phyloP scores from a whole-genome alignment of 2,797 vertebrate species.

The Miichthys miiuy region DNA sequence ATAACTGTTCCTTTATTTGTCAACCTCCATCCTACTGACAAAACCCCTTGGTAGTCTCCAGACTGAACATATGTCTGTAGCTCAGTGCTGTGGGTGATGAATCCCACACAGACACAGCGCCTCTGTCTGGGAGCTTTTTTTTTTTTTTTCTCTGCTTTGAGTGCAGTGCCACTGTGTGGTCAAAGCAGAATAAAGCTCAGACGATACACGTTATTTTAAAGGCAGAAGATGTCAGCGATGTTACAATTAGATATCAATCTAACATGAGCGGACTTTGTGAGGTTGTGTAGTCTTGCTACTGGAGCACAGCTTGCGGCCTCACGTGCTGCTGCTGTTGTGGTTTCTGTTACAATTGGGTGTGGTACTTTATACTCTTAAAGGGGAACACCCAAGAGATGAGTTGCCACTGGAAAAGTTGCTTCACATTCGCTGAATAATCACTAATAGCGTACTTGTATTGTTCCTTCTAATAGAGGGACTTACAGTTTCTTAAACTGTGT shows the following conservation, averaged over 20 bases:
- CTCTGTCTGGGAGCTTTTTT: neutral
- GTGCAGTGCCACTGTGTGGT: constrained; percentile 62
- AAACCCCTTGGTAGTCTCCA: neutral
- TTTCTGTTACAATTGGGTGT: constrained; percentile 56
- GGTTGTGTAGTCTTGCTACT: neutral
- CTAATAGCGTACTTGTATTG: neutral
- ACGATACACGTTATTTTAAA: neutral
- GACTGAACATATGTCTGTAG: too few relatives aligned
- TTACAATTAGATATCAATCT: neutral
- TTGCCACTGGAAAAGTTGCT: constrained; percentile 35
- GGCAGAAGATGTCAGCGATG: neutral
- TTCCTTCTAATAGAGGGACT: constrained; percentile 9
- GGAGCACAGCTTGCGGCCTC: neutral
- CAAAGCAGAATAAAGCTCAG: constrained; percentile 25
- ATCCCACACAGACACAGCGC: neutral
- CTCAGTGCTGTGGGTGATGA: neutral
- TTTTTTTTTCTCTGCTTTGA: neutral
- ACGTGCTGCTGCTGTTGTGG: constrained; percentile 16
- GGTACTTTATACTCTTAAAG: constrained; percentile 23
- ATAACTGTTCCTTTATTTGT: neutral
- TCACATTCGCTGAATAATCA: constrained; percentile 51
- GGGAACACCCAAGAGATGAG: constrained; percentile 56
- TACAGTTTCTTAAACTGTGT: neutral
- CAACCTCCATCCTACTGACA: neutral
- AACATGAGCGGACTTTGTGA: neutral